Percentiles rank a stretch among this genome's conserved stretches.
Conservation (phyloP, 2,797 vertebrate genomes). For the Acipenser transmontanus region DNA sequence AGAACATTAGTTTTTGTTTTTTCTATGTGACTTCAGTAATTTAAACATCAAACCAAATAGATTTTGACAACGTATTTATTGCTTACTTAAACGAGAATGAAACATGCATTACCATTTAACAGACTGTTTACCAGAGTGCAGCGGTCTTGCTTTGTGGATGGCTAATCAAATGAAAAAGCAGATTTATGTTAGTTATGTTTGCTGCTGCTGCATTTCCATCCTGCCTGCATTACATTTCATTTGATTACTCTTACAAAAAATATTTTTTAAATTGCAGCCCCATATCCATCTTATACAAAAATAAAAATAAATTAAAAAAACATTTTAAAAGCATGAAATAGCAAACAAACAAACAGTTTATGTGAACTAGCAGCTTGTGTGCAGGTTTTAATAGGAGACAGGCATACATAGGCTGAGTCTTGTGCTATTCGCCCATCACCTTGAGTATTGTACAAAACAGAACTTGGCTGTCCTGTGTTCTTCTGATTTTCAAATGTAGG, state of each 20-base stretch:
- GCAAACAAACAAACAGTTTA: neutral
- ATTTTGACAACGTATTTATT: constrained; percentile 31
- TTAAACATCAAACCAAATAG: neutral
- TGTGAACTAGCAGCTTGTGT: too few relatives aligned
- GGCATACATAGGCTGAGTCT: too few relatives aligned
- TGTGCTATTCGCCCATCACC: too few relatives aligned
- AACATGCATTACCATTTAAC: constrained; percentile 22
- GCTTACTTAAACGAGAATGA: constrained; percentile 46
- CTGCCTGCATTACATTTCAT: constrained; percentile 64
- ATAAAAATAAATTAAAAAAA: constrained; percentile 61
- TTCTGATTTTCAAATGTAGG: too few relatives aligned
- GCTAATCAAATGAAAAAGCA: constrained; percentile 67
- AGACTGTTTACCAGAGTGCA: constrained; percentile 54
- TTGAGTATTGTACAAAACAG: too few relatives aligned
- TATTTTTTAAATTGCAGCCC: constrained; percentile 53
- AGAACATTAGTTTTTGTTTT: too few relatives aligned
- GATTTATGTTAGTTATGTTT: constrained; percentile 72
- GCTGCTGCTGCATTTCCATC: constrained; percentile 63
- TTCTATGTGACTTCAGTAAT: too few relatives aligned
- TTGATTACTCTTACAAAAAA: constrained; percentile 68
- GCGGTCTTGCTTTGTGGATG: constrained; percentile 47
- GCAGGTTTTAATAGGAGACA: too few relatives aligned
- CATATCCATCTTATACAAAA: constrained; percentile 33
- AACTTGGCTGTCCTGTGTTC: too few relatives aligned
- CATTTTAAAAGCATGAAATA: constrained; percentile 71